Conservation (phyloP, 2,888 invertebrate species). For the Scaptomyza tumidula region DNA sequence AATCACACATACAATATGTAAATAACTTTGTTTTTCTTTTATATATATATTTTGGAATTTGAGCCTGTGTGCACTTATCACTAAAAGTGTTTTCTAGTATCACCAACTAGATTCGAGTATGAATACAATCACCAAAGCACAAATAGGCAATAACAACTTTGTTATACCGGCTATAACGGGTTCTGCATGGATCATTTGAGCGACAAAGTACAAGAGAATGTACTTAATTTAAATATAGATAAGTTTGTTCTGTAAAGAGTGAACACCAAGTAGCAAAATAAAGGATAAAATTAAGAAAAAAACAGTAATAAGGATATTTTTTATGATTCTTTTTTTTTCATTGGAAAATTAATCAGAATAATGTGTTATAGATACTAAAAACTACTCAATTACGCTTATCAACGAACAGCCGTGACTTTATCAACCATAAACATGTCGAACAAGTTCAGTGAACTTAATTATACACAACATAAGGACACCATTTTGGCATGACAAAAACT, state of each 20-base stretch:
- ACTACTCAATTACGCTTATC: background rate
- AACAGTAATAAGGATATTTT: too few species aligned
- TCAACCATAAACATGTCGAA: background rate
- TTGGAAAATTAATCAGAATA: background rate
- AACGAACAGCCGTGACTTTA: background rate
- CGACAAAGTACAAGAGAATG: background rate
- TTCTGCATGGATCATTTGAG: background rate
- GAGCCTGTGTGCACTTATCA: slow-evolving; percentile 45
- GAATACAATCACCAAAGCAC: background rate
- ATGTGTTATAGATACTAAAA: background rate
- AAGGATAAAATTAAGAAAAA: background rate
- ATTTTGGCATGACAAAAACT: slow-evolving; percentile 37
- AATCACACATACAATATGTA: background rate
- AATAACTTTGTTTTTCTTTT: background rate
- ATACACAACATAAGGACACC: slow-evolving; percentile 34
- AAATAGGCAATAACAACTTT: slow-evolving; percentile 15
- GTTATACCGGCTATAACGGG: slow-evolving; percentile 3
- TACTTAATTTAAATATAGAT: background rate
- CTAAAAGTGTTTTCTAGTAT: slow-evolving; percentile 44
- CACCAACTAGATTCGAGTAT: slow-evolving; percentile 14
- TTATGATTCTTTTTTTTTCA: background rate
- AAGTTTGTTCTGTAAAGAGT: too few species aligned
- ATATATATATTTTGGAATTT: slow-evolving; percentile 45
- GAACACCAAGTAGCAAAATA: background rate
- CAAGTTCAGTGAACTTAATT: slow-evolving; percentile 24